phyloP scores from a whole-genome alignment of 2,888 invertebrate species.

The Ophion obscuratus region DNA sequence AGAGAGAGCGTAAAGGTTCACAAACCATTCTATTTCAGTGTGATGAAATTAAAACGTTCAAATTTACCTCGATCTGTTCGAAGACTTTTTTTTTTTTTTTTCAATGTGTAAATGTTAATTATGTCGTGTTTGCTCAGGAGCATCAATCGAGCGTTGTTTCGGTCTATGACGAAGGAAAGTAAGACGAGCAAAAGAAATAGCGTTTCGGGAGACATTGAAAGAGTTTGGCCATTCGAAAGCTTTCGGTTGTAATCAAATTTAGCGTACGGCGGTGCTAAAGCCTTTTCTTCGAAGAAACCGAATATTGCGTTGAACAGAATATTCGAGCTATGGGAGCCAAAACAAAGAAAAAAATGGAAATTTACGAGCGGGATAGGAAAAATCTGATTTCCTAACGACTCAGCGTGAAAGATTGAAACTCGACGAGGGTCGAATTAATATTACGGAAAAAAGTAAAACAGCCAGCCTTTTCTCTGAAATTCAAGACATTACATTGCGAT shows the following conservation, averaged over 20 bases:
- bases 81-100: neutral
- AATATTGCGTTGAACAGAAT: slow-evolving; percentile 32
- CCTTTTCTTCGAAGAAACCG: slow-evolving; percentile 45
- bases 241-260: slow-evolving; percentile 54
- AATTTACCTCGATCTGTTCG: neutral
- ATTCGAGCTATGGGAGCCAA: slow-evolving; percentile 41
- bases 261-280: slow-evolving; percentile 67
- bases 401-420: slow-evolving; percentile 18
- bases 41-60: neutral
- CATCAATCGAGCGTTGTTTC: slow-evolving; percentile 23
- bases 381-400: slow-evolving; percentile 43
- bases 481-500: slow-evolving; percentile 41
- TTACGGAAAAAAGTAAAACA: neutral
- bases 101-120: slow-evolving; percentile 26
- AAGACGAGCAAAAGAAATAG: neutral
- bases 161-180: slow-evolving; percentile 15
- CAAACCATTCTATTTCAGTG: neutral
- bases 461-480: neutral
- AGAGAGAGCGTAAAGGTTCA: neutral
- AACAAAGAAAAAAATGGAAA: slow-evolving; percentile 34
- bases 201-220: neutral
- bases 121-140: neutral
- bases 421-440: slow-evolving; percentile 34
- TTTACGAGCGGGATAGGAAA: slow-evolving; percentile 27
- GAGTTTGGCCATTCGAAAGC: slow-evolving; percentile 1